Evolutionary conservation across 1,140 invertebrate genomes (phyloP), one percentile per base, ranked within the genome.

Genomic region (Daktulosphaira vitifoliae): DNA sequence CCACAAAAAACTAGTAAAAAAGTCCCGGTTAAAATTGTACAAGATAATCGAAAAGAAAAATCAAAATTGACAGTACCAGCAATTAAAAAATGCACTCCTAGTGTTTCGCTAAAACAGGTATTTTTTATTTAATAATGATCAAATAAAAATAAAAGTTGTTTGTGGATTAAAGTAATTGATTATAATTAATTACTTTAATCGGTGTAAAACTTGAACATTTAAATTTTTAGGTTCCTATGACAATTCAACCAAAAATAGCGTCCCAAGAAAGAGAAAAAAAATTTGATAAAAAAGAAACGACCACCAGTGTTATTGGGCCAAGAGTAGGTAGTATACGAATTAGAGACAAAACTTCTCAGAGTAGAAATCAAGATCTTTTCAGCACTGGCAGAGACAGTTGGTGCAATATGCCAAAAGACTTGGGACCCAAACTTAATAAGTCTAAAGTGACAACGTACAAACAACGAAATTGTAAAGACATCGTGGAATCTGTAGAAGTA

Each of bases 341-440:
- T 3, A 65, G 50, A 37, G 46, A 52, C 6, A 65, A 52, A 25
- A 33, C 25, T 26, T 18, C 11, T 18, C 7, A 13, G 7, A 26
- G 7, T 29, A 66, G 18, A 33, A 65, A 29, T 20, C 18, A 50
- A 22, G 50, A 44, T 23, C 33, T 68, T 6, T 64, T 64, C 33
- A 49, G 37, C 48, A 68, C 67, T 13, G 68, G 69, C 22, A 20
- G 69, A 25, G 69, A 70, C 42, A 65, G 69, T 22, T 70, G 69
- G 69, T 49, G 69, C 18, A 70, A 70, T 39, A 66, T 67, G 20
- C 69, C 69, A 3, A 70, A 69, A 59, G 69, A 66, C 15, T 9
- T 62, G 16, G 56, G 56, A 0, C 56, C 56, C 1, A 62, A 62
- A 16, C 56, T 62, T 13, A 62, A 62, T 11, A 46, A 48, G 25